Conservation (phyloP, 2,888 invertebrate genomes). For the Calameuta idolon region DNA sequence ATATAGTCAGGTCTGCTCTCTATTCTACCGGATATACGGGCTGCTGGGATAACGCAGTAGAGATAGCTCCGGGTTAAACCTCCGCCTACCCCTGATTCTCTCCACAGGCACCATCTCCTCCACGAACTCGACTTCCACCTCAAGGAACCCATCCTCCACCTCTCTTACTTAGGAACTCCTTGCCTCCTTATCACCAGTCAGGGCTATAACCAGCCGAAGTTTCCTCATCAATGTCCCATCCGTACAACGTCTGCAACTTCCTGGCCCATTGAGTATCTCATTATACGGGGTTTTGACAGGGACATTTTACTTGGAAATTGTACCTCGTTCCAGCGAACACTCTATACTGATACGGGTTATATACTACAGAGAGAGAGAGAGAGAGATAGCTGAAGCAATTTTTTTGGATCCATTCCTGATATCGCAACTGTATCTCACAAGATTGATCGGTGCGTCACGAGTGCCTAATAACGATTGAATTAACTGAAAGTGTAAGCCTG, state of each 20-base stretch:
- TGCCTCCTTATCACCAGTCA: slow-evolving; percentile 53
- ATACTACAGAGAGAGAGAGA: background rate
- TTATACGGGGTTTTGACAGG: slow-evolving; percentile 50
- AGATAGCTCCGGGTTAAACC: slow-evolving; percentile 55
- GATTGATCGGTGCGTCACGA: background rate
- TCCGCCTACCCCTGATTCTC: slow-evolving; percentile 23
- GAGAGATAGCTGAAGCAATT: background rate
- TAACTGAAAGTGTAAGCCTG: background rate
- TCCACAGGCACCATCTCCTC: slow-evolving; percentile 21
- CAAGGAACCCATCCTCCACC: background rate
- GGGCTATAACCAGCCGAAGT: slow-evolving; percentile 57
- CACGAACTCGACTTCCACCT: slow-evolving; percentile 7
- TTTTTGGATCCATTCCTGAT: background rate
- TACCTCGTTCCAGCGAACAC: slow-evolving; percentile 17
- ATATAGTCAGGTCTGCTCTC: slow-evolving; percentile 36
- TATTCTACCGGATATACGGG: slow-evolving; percentile 42
- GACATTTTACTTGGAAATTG: slow-evolving; percentile 53
- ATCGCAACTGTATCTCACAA: background rate
- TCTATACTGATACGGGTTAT: background rate
- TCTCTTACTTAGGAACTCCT: slow-evolving; percentile 53
- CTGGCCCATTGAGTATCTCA: slow-evolving; percentile 45
- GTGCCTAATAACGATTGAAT: background rate
- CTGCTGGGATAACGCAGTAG: slow-evolving; percentile 46
- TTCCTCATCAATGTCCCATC: slow-evolving; percentile 63
- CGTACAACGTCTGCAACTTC: slow-evolving; percentile 49